Conservation (phyloP, 2,888 invertebrate species). For the Ophonus ardosiacus region DNA sequence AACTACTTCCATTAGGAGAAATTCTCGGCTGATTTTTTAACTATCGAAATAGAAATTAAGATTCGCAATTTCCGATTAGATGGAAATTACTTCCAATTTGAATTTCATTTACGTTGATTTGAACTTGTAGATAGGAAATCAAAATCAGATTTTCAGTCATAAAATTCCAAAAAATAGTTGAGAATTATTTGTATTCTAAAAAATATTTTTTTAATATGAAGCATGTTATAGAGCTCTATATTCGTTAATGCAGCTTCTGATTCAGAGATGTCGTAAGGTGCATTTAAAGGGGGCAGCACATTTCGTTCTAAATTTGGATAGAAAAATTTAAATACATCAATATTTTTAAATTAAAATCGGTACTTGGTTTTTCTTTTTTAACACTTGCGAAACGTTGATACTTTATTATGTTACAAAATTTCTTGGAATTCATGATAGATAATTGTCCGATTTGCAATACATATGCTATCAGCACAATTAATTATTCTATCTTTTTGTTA, state of each 20-base stretch:
- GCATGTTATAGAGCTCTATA: no score
- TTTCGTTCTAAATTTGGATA: no score
- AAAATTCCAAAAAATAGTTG: no score
- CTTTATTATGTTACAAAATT: not conserved
- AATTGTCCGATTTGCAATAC: not conserved
- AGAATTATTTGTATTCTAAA: no score
- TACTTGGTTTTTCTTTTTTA: no score
- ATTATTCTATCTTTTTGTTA: not conserved
- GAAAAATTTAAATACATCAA: no score
- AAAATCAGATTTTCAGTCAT: conserved; percentile 20
- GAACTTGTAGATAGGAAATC: not conserved
- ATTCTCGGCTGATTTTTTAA: conserved; percentile 66
- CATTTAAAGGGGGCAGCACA: no score
- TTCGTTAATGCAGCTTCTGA: no score
- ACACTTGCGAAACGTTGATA: no score
- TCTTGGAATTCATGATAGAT: not conserved
- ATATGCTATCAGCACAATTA: not conserved
- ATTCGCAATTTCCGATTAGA: conserved; percentile 72
- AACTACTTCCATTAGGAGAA: conserved; percentile 33
- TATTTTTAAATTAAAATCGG: no score
- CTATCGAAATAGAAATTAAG: conserved; percentile 69
- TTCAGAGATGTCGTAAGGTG: no score
- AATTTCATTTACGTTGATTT: conserved; percentile 34
- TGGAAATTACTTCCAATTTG: conserved; percentile 70
- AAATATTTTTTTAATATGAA: no score